Evolutionary conservation across 2,797 vertebrate genomes (phyloP).

Genomic region (Rhynchotus rufescens): DNA sequence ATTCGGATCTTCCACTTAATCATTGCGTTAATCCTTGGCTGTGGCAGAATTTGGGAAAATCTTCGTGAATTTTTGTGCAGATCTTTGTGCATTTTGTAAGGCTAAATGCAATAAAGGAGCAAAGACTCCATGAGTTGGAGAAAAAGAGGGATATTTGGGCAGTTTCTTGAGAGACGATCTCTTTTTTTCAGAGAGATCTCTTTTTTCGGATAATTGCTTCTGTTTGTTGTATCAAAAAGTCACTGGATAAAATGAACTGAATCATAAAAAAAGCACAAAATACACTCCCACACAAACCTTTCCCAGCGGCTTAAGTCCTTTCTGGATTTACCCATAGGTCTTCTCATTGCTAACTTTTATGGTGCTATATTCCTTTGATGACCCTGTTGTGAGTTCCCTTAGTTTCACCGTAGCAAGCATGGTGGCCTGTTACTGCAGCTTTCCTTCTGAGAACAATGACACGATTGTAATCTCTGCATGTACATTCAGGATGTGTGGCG

Average conservation of each 20-base stretch:
- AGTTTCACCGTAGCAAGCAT: neutral
- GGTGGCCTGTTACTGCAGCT: neutral
- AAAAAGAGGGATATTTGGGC: neutral
- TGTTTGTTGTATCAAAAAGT: neutral
- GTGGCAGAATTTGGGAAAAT: neutral
- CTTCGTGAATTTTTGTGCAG: neutral
- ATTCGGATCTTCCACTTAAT: neutral
- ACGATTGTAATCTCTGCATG: neutral
- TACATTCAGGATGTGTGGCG: neutral
- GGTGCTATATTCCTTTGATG: neutral
- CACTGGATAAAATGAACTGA: neutral
- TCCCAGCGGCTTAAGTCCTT: neutral
- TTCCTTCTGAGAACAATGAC: slow-evolving; percentile 4
- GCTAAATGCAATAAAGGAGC: neutral
- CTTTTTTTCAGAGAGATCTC: neutral
- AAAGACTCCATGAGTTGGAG: neutral
- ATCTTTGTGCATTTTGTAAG: neutral
- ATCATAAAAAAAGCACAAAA: neutral
- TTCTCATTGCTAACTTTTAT: slow-evolving; percentile 7
- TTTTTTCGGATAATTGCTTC: neutral
- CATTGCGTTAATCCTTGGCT: neutral
- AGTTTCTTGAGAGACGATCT: neutral
- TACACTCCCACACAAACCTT: neutral
- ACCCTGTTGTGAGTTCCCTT: neutral
- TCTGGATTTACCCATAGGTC: neutral